phyloP scores from a whole-genome alignment of 2,113 vertebrate genomes.

The Engraulis encrasicolus region DNA sequence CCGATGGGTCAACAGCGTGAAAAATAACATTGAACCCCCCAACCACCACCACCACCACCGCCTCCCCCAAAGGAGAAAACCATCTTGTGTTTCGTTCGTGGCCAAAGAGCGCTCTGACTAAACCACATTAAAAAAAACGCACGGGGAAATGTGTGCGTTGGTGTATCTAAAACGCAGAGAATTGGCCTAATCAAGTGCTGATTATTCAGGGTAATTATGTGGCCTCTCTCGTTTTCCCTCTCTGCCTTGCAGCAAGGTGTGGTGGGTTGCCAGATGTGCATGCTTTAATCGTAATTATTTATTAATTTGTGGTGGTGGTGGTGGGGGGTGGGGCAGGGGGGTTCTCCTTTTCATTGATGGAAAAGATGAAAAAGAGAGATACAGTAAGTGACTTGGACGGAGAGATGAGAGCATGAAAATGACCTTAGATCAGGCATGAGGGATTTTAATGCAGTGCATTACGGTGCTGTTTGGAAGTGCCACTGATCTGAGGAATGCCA shows the following conservation, averaged over 20 bases:
- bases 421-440: no score
- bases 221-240: conserved; percentile 30
- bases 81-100: conserved; percentile 38
- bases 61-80: conserved; percentile 1
- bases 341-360: no score
- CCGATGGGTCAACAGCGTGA: conserved; percentile 42
- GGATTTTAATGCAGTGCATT: not conserved
- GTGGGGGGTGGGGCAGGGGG: no score
- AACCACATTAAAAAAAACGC: not conserved
- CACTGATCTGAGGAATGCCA: conserved; percentile 29
- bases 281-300: not conserved
- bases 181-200: conserved; percentile 22
- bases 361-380: no score
- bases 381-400: no score
- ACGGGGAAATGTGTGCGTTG: not conserved
- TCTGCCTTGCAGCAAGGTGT: not conserved
- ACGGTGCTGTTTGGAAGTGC: not conserved
- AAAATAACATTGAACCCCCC: not conserved
- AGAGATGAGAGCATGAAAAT: no score
- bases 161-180: conserved; percentile 9
- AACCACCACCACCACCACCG: no score
- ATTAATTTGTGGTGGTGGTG: no score
- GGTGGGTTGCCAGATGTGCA: conserved; percentile 34
- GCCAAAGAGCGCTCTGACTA: conserved; percentile 19
- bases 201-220: conserved; percentile 45